These are phyloP conservation scores for Amorpha juglandis DNA, from an alignment of 2,888 invertebrate genomes.

Conservation along the genomic window DNA sequence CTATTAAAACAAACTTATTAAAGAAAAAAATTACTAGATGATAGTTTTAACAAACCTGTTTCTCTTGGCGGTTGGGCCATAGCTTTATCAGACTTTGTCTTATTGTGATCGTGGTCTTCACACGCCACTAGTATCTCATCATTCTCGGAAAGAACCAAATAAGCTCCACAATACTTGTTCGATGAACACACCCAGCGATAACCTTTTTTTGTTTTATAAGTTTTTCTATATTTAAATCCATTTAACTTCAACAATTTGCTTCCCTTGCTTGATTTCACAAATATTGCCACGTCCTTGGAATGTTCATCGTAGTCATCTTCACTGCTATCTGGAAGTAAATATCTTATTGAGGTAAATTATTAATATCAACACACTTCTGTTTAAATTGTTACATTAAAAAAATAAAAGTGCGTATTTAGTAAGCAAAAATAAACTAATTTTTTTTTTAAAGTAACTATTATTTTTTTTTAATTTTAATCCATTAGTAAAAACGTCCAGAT, in stretches of 20 bases:
- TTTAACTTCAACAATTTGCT: conserved; percentile 40
- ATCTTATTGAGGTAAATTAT: too few species aligned
- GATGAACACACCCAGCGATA: conserved; percentile 47
- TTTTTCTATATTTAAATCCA: conserved; percentile 41
- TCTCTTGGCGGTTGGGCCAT: not conserved
- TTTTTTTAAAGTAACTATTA: too few species aligned
- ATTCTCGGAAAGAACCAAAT: conserved; percentile 45
- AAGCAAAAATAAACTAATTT: too few species aligned
- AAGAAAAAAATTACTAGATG: too few species aligned
- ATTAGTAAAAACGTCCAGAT: too few species aligned
- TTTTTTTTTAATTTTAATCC: too few species aligned
- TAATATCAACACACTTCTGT: too few species aligned
- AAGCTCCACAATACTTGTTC: conserved; percentile 44
- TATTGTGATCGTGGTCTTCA: conserved; percentile 37
- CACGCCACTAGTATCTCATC: conserved; percentile 49
- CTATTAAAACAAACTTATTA: too few species aligned
- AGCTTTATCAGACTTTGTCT: conserved; percentile 24
- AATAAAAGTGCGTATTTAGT: too few species aligned
- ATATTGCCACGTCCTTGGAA: conserved; percentile 38
- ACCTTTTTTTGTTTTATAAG: conserved; percentile 44
- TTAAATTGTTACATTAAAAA: too few species aligned
- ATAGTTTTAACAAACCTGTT: conserved; percentile 15
- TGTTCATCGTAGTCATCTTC: conserved; percentile 29
- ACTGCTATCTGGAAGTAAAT: conserved; percentile 10
- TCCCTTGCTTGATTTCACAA: conserved; percentile 44